These are phyloP conservation scores for Meghimatium bilineatum DNA, from an alignment of 2,888 invertebrate genomes.

Conservation along the genomic window DNA sequence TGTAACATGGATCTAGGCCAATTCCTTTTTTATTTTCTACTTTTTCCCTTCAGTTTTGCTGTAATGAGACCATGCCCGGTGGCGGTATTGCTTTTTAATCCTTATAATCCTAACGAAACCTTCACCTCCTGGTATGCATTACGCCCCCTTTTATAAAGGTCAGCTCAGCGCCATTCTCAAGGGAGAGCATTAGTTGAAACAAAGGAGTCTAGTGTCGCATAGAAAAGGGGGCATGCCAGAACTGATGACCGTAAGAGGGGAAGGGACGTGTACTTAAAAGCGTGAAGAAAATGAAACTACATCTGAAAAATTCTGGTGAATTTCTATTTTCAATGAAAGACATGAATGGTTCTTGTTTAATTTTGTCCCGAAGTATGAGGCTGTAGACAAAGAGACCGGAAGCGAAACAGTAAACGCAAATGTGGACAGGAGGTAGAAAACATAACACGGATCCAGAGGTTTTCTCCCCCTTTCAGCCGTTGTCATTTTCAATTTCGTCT, in stretches of 20 bases:
- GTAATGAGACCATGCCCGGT: background rate
- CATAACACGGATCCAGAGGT: background rate
- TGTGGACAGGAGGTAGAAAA: background rate
- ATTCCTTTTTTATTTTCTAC: no score
- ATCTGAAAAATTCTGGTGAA: background rate
- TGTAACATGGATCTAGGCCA: background rate
- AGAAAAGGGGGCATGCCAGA: background rate
- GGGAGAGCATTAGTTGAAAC: constrained; percentile 27
- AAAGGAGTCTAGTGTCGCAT: constrained; percentile 10
- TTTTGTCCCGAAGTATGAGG: background rate
- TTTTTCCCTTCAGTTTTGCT: background rate
- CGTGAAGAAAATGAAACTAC: background rate
- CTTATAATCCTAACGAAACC: background rate
- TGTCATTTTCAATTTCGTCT: background rate
- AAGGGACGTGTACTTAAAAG: background rate
- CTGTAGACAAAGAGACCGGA: background rate
- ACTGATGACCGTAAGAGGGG: background rate
- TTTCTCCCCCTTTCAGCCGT: background rate
- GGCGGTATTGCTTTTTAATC: constrained; percentile 29
- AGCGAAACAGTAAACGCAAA: background rate
- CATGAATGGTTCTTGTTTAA: background rate
- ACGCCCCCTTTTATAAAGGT: constrained; percentile 37
- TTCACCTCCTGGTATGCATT: background rate
- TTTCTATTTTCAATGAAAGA: background rate
- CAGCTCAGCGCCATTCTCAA: constrained; percentile 3